phyloP scores from a whole-genome alignment of 2,797 vertebrate species.

The Atherinosoma microstoma region DNA sequence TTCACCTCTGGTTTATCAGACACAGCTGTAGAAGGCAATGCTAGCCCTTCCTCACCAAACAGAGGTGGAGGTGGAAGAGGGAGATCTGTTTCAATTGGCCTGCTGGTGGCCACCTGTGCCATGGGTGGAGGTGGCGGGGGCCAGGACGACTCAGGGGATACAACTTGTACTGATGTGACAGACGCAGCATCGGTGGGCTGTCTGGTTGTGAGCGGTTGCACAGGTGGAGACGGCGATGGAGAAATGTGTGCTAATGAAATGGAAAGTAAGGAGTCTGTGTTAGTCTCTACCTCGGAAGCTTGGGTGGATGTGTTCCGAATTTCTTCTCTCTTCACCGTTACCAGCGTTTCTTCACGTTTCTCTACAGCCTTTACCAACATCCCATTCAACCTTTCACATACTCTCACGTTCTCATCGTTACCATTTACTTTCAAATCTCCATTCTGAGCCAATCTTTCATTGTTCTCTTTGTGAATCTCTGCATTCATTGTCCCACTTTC shows the following conservation, averaged over 20 bases:
- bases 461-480: constrained; percentile 48
- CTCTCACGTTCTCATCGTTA: constrained; percentile 62
- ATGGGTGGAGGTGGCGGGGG: constrained; percentile 84
- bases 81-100: constrained; percentile 82
- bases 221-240: constrained; percentile 83
- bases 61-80: constrained; percentile 79
- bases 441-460: constrained; percentile 61
- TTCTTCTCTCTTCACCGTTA: constrained; percentile 38
- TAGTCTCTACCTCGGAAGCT: constrained; percentile 34
- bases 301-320: constrained; percentile 23
- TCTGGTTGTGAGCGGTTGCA: constrained; percentile 74
- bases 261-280: background rate
- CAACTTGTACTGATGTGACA: constrained; percentile 26
- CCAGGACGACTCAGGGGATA: constrained; percentile 79
- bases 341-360: constrained; percentile 54
- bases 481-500: constrained; percentile 63
- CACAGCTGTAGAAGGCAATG: constrained; percentile 1
- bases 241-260: constrained; percentile 51
- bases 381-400: constrained; percentile 50
- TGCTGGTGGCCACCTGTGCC: constrained; percentile 68
- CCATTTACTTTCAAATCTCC: constrained; percentile 58
- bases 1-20: constrained; percentile 25
- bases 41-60: constrained; percentile 49
- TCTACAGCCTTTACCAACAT: constrained; percentile 66
- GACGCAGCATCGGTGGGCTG: constrained; percentile 60